phyloP scores from a whole-genome alignment of 1,140 invertebrate genomes.

The Contarinia nasturtii region DNA sequence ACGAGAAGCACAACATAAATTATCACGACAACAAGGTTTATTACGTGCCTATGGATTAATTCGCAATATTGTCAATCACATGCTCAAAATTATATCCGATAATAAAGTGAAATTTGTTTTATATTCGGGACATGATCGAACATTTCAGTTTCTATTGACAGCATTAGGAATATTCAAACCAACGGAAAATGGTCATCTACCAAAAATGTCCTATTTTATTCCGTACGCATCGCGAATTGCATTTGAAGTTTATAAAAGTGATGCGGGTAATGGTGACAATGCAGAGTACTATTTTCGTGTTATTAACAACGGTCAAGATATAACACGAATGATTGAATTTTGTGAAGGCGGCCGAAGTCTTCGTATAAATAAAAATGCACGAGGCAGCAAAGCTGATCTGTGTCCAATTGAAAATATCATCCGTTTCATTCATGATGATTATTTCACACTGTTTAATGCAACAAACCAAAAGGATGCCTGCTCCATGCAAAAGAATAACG shows the following conservation, averaged over 20 bases:
- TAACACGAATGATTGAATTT: slow-evolving; percentile 63
- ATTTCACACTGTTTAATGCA: slow-evolving; percentile 57
- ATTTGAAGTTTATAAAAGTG: slow-evolving; percentile 59
- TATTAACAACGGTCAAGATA: slow-evolving; percentile 69
- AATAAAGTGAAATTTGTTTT: slow-evolving; percentile 60
- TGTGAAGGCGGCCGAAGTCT: slow-evolving; percentile 41
- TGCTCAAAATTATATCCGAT: slow-evolving; percentile 57
- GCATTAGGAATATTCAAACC: slow-evolving; percentile 36
- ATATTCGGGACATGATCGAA: slow-evolving; percentile 84
- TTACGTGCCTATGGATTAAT: slow-evolving; percentile 57
- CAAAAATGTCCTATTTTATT: slow-evolving; percentile 29
- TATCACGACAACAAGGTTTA: slow-evolving; percentile 44
- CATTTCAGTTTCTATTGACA: slow-evolving; percentile 59
- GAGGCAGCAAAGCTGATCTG: slow-evolving; percentile 34
- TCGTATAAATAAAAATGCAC: slow-evolving; percentile 22
- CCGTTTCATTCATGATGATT: slow-evolving; percentile 66
- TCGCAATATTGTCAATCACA: slow-evolving; percentile 54
- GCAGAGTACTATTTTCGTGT: slow-evolving; percentile 52
- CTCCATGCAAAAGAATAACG: slow-evolving; percentile 23
- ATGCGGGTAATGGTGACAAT: slow-evolving; percentile 24
- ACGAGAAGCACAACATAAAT: slow-evolving; percentile 39
- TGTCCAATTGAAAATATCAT: slow-evolving; percentile 73
- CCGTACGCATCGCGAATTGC: slow-evolving; percentile 69
- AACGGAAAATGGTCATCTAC: slow-evolving; percentile 15
- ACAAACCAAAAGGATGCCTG: slow-evolving; percentile 76